Evolutionary conservation across 2,113 vertebrate species (phyloP).

Genomic region (Rana temporaria): DNA sequence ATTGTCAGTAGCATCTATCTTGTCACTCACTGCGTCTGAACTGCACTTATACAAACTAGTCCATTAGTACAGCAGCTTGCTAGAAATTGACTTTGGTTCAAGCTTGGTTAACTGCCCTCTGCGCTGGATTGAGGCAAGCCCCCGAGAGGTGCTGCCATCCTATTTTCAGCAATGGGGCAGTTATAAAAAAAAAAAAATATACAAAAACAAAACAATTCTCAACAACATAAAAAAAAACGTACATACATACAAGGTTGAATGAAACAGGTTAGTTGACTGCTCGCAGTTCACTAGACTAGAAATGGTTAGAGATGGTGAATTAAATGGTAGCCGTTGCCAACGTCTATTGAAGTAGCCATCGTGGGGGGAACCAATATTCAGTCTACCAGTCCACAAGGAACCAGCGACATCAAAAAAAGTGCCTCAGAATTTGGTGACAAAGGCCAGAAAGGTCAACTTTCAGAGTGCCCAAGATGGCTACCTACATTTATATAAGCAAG

Average conservation of each 20-base stretch:
- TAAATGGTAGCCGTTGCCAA: not conserved
- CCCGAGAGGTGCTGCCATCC: not conserved
- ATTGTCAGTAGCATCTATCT: constrained; percentile 88
- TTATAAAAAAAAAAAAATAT: constrained; percentile 72
- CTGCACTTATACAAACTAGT: constrained; percentile 84
- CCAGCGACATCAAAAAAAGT: too few species aligned
- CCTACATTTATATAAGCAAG: too few species aligned
- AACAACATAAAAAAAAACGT: constrained; percentile 62
- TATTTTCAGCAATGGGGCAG: constrained; percentile 12
- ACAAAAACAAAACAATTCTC: constrained; percentile 66
- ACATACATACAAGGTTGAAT: constrained; percentile 76
- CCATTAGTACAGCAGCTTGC: constrained; percentile 96
- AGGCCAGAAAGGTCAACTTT: too few species aligned
- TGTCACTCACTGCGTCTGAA: constrained; percentile 84
- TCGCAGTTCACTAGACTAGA: constrained; percentile 77
- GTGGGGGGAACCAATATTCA: too few species aligned
- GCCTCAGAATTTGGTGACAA: too few species aligned
- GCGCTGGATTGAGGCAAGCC: not conserved
- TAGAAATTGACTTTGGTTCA: constrained; percentile 99
- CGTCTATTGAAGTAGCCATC: too few species aligned
- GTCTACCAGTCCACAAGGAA: too few species aligned
- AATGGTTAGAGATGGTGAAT: constrained; percentile 65
- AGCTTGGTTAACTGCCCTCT: constrained; percentile 83
- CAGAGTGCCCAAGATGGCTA: too few species aligned
- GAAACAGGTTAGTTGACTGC: constrained; percentile 81